Conservation (phyloP, 2,888 invertebrate species). For the Campopleginae sp. region DNA sequence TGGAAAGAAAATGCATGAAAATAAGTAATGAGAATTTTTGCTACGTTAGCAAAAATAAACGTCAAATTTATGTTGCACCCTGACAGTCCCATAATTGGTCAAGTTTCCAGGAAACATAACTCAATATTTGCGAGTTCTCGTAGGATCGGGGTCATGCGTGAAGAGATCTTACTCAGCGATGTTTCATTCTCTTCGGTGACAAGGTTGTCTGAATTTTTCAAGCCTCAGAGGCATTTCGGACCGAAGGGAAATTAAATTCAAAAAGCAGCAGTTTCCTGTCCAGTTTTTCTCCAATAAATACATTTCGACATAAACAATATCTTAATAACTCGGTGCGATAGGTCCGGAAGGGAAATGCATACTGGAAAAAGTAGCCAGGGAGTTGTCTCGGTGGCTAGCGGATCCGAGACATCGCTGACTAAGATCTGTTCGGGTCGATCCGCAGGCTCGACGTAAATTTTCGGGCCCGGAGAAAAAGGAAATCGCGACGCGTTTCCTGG, state of each 20-base stretch:
- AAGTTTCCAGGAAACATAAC: background rate
- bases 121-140: background rate
- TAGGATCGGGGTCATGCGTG: background rate
- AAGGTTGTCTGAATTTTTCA: background rate
- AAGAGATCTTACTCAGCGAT: slow-evolving; percentile 11
- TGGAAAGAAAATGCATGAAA: background rate
- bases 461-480: background rate
- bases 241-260: background rate
- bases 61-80: background rate
- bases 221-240: background rate
- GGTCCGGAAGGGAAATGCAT: slow-evolving; percentile 6
- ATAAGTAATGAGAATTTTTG: background rate
- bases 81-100: slow-evolving; percentile 1
- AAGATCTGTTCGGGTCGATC: slow-evolving; percentile 18
- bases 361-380: background rate
- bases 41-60: background rate
- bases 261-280: background rate
- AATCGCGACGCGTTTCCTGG: slow-evolving; percentile 11
- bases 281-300: background rate
- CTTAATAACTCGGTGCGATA: background rate
- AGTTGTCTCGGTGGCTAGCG: slow-evolving; percentile 9
- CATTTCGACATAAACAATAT: background rate
- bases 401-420: slow-evolving; percentile 14
- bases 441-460: slow-evolving; percentile 13
- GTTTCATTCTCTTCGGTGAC: slow-evolving; percentile 3